Percentiles rank a stretch among this genome's conserved stretches.
These are phyloP conservation scores for Falco novaeseelandiae DNA, from an alignment of 2,797 vertebrate species.

Conservation along the genomic window DNA sequence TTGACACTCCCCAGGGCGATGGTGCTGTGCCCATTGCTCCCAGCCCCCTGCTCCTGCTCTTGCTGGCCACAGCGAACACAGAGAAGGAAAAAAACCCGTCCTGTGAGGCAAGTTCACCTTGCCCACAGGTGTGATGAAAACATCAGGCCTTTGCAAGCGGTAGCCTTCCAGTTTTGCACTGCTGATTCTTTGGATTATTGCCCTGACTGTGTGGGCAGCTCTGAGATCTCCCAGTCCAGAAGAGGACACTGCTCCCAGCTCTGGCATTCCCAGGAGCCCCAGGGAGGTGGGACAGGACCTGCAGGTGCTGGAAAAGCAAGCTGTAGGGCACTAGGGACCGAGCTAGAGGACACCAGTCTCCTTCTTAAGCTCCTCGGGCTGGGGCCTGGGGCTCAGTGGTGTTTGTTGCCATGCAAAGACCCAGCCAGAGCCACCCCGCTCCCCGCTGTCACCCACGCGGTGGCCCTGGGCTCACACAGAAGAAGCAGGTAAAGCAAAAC, in stretches of 20 bases:
- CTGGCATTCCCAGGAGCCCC: background rate
- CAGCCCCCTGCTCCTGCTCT: background rate
- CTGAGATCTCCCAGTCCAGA: background rate
- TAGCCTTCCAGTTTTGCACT: background rate
- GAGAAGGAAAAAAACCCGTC: background rate
- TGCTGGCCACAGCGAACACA: background rate
- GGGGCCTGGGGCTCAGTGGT: background rate
- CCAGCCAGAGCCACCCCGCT: background rate
- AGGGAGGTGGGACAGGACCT: background rate
- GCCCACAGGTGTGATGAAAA: background rate
- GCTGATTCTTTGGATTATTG: background rate
- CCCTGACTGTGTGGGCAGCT: background rate
- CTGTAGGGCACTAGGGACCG: background rate
- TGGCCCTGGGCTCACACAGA: background rate
- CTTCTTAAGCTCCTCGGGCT: background rate
- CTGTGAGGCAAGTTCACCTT: background rate
- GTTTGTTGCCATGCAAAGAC: background rate
- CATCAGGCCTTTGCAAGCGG: background rate
- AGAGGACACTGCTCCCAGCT: background rate
- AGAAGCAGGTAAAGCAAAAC: background rate
- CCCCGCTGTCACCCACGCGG: rapidly evolving
- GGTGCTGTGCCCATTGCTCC: background rate
- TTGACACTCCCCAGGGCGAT: background rate
- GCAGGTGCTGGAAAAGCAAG: background rate
- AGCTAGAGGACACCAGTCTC: background rate